Conservation (phyloP, 2,797 vertebrate genomes). For the Sebastes iracundus region DNA sequence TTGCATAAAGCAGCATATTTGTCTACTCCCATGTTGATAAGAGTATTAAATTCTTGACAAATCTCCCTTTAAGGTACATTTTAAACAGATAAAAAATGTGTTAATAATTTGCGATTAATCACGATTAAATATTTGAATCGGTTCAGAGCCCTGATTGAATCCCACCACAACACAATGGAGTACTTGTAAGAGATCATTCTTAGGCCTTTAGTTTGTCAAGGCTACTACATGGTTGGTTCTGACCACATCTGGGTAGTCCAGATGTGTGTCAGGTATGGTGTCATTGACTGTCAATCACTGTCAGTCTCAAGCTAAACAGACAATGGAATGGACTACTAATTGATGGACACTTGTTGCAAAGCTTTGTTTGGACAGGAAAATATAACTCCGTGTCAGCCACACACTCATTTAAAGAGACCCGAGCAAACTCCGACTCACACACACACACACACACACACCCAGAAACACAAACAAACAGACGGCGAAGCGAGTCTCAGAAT, state of each 20-base stretch:
- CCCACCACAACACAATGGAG: not conserved
- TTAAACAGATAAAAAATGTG: too few species aligned
- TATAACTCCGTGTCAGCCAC: constrained; percentile 7
- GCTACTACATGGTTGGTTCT: not conserved
- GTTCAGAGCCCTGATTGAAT: not conserved
- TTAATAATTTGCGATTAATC: too few species aligned
- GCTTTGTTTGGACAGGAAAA: constrained; percentile 13
- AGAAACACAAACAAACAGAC: constrained; percentile 73
- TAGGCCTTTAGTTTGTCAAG: constrained; percentile 10
- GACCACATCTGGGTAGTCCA: not conserved
- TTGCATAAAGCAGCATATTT: too few species aligned
- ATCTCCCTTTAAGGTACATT: too few species aligned
- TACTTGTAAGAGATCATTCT: not conserved
- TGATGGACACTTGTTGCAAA: constrained; percentile 18
- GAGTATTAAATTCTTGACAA: fast-evolving
- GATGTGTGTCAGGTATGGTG: constrained; percentile 1
- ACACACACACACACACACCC: constrained; percentile 43
- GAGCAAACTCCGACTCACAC: constrained; percentile 38
- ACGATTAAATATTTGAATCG: fast-evolving
- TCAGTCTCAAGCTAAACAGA: not conserved
- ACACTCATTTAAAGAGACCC: constrained; percentile 22
- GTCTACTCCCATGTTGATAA: too few species aligned
- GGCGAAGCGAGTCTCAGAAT: constrained; percentile 42
- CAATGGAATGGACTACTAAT: not conserved
- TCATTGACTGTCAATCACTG: constrained; percentile 19